Base-by-base conservation (phyloP, 2,113 vertebrate genomes). In the Aphelocoma coerulescens region DNA sequence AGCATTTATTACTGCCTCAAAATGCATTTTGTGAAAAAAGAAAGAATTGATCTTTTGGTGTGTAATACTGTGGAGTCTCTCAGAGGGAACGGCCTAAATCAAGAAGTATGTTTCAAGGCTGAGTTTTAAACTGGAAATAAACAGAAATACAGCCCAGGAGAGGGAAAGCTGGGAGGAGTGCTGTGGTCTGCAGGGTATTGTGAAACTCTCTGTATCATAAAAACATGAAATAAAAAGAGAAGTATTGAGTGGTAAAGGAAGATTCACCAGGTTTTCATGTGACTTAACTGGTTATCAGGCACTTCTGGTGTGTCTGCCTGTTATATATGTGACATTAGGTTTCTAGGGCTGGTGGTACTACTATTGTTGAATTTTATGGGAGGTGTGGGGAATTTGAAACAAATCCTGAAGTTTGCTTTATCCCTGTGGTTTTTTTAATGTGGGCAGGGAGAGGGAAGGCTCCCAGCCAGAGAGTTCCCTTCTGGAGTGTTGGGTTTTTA, bases 51-150 rank as follows among this genome's bases (percentile, higher is more conserved):
- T 97, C 74, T 83, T 75, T 85, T 28, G 17, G 13, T 74, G 13
- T 74, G 68, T 84, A 91, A 79, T 85, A 61, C 51, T 57, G 30
- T 39, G 69, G 76, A 91, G 26, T 66, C 27, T 90, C 52, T 96
- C 48, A 0, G 10, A 65, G 91, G 89, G 61, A 89, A 16, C 49
- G 75, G 32, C 68, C 37, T 85, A 91, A 88, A 94, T 95, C 84
- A 92, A 94, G 93, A 96, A 67, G 15, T 85, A 46, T 58, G 46
- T 81, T 94, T 67, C 28, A 44, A 75, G 73, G 71, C 78, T 77
- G 92, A 78, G 33, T 20, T 93, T 61, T 87, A 77, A 95, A 59
- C 68, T 66, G 78, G 85, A 96, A 93, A 86, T 72, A 84, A 89
- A 84, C 22, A 35, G 46, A 57, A 67, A 41, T 49, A 37, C 33